Evolutionary conservation across 92 coral and sea anemone species (phyloP).

Genomic region (Zoanthus gigantus): DNA sequence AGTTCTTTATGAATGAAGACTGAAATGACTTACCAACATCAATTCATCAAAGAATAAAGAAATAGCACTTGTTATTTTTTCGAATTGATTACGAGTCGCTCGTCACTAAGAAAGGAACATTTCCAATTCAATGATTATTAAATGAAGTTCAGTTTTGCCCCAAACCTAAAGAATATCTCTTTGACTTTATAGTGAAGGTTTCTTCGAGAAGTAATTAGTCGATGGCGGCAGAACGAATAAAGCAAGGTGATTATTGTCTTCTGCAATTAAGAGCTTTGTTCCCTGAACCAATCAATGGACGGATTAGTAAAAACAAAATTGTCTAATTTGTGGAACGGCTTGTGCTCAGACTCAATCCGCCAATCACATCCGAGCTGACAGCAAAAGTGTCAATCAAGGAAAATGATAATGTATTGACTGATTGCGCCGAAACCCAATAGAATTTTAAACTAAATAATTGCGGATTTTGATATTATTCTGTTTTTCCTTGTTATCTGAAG

Average conservation of each 20-base stretch:
- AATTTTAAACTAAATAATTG: slow-evolving; percentile 21
- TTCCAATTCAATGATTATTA: not conserved
- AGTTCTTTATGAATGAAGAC: slow-evolving; percentile 38
- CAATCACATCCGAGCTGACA: slow-evolving; percentile 63
- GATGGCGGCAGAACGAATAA: slow-evolving; percentile 45
- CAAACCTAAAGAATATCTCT: slow-evolving; percentile 12
- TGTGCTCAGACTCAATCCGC: slow-evolving; percentile 40
- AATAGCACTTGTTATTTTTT: slow-evolving; percentile 24
- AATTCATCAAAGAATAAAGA: slow-evolving; percentile 26
- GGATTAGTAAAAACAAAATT: slow-evolving; percentile 33
- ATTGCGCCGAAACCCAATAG: slow-evolving; percentile 39
- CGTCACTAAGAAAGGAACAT: not conserved
- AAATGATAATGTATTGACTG: slow-evolving; percentile 17
- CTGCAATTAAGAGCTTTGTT: slow-evolving; percentile 51
- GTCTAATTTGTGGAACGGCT: slow-evolving; percentile 41
- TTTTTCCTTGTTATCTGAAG: slow-evolving; percentile 15
- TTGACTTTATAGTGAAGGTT: slow-evolving; percentile 23
- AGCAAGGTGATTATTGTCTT: slow-evolving; percentile 44
- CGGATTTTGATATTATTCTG: slow-evolving; percentile 17
- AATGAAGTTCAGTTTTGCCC: slow-evolving; percentile 11
- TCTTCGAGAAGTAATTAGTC: slow-evolving; percentile 51
- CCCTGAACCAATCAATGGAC: slow-evolving; percentile 20
- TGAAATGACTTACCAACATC: slow-evolving; percentile 20
- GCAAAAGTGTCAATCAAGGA: slow-evolving; percentile 79
- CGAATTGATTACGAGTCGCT: slow-evolving; percentile 22